phyloP scores from a whole-genome alignment of 2,888 invertebrate species.

The Xestoiulus laeticollis region DNA sequence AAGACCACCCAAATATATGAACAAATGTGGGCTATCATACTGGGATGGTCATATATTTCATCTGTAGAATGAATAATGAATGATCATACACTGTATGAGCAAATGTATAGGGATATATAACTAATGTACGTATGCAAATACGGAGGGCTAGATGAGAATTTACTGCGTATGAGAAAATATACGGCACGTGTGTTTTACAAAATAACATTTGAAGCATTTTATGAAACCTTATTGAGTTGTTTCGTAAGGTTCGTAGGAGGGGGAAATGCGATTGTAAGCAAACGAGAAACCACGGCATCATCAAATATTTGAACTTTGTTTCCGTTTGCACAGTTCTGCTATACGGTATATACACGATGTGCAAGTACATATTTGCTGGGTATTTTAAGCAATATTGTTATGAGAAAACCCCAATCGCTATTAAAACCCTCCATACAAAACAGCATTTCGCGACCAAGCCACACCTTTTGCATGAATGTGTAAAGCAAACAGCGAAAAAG shows the following conservation, averaged over 20 bases:
- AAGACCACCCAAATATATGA: no score
- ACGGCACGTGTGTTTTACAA: not conserved
- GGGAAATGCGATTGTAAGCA: not conserved
- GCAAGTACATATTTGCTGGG: not conserved
- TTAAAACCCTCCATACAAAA: not conserved
- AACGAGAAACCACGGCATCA: not conserved
- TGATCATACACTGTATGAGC: not conserved
- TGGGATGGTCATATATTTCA: not conserved
- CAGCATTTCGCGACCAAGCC: not conserved
- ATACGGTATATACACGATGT: not conserved
- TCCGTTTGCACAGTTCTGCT: not conserved
- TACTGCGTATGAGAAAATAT: no score
- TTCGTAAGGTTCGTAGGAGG: not conserved
- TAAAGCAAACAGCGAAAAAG: constrained; percentile 4
- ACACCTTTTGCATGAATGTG: constrained; percentile 21
- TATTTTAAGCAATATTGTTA: not conserved
- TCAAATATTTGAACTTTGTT: constrained; percentile 33
- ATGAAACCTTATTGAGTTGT: no score
- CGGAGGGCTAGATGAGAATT: no score
- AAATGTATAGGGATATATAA: not conserved
- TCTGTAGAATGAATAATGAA: not conserved
- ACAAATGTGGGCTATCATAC: no score
- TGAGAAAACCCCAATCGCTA: not conserved
- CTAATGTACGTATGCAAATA: not conserved
- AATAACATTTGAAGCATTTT: not conserved